Conservation (phyloP, 2,113 vertebrate genomes). For the Cyanistes caeruleus region DNA sequence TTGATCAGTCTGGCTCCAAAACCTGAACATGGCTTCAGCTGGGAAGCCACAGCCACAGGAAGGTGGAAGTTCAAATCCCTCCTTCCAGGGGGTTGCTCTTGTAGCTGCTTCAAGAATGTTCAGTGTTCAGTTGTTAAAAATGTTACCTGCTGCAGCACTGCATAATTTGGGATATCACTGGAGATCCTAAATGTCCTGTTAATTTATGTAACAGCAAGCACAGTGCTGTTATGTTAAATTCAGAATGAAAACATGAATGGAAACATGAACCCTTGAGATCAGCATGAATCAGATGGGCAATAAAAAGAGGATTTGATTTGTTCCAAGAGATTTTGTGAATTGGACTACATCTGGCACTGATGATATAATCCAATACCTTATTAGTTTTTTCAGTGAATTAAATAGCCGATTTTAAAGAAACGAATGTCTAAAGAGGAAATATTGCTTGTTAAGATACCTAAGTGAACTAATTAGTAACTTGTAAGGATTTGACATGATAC, state of each 20-base stretch:
- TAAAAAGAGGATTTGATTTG: conserved; percentile 38
- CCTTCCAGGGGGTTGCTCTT: neutral
- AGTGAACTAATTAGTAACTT: neutral
- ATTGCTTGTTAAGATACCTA: neutral
- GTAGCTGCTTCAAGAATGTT: neutral
- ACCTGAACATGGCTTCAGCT: neutral
- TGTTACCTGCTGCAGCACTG: neutral
- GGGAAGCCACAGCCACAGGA: neutral
- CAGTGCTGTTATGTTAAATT: neutral
- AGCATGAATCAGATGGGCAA: neutral
- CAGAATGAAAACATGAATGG: conserved; percentile 23
- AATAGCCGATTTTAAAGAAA: neutral
- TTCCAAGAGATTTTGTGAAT: conserved; percentile 33
- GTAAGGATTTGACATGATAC: neutral
- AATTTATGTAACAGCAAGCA: neutral
- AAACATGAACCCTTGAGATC: conserved; percentile 18
- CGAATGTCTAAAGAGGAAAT: neutral
- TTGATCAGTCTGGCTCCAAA: neutral
- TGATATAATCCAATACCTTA: neutral
- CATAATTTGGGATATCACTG: conserved; percentile 11
- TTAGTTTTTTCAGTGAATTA: conserved; percentile 16
- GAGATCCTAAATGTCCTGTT: neutral
- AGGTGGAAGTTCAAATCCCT: neutral
- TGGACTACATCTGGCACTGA: neutral
- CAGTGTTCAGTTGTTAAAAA: neutral